phyloP scores from a whole-genome alignment of 2,797 vertebrate genomes.

The Pseudocheirus occidentalis region DNA sequence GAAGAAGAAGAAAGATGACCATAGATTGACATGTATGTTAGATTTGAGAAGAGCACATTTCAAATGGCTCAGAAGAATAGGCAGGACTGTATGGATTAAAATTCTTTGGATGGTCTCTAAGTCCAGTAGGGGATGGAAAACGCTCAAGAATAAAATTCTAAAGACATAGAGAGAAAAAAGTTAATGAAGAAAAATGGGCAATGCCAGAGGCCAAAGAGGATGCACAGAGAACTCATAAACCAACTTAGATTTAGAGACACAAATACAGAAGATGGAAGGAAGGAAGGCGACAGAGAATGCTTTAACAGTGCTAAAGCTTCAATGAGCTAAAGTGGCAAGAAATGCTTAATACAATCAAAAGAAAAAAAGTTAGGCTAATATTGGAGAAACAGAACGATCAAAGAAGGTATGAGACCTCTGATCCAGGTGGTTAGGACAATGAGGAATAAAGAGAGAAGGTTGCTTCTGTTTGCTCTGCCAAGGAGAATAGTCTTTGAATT shows the following conservation, averaged over 20 bases:
- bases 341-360: background rate
- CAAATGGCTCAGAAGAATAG: background rate
- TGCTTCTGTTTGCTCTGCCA: background rate
- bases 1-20: background rate
- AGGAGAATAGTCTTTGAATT: background rate
- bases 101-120: background rate
- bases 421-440: background rate
- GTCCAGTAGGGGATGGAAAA: background rate
- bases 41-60: background rate
- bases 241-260: background rate
- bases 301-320: background rate
- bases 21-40: background rate
- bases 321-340: background rate
- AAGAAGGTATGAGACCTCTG: background rate
- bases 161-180: background rate
- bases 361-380: background rate
- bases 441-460: background rate
- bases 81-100: background rate
- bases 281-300: background rate
- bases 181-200: background rate
- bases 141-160: background rate
- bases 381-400: background rate
- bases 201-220: background rate
- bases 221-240: background rate
- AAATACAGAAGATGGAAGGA: background rate